A percentile compares a stretch with the other conserved stretches of the same genome.
Conservation (phyloP, 2,888 invertebrate genomes). For the Anoncus sp. region DNA sequence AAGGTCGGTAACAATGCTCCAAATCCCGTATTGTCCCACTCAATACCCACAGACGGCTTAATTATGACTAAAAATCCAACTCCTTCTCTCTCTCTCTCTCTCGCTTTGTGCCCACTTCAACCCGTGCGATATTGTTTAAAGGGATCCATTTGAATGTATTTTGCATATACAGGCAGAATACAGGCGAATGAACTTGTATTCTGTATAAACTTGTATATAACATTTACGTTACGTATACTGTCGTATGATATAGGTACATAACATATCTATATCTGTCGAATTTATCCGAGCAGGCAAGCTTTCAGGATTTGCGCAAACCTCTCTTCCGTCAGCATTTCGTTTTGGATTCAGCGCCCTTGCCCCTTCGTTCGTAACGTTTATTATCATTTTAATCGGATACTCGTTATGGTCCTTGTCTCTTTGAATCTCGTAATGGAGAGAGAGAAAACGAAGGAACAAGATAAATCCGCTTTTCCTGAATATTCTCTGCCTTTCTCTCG, state of each 20-base stretch:
- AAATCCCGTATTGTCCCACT: conserved; percentile 79
- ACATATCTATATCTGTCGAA: conserved; percentile 25
- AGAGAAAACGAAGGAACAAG: conserved; percentile 20
- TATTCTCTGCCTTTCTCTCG: conserved; percentile 14
- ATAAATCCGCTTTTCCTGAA: conserved; percentile 44
- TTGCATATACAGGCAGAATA: conserved; percentile 31
- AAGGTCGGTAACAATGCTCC: conserved; percentile 78
- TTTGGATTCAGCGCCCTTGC: background rate
- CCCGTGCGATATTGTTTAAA: conserved; percentile 72
- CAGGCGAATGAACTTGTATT: conserved; percentile 40
- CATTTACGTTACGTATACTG: conserved; percentile 25
- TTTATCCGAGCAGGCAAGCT: conserved; percentile 47
- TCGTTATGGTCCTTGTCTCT: conserved; percentile 36
- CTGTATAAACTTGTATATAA: conserved; percentile 8
- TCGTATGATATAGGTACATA: conserved; percentile 30
- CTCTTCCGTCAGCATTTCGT: conserved; percentile 31
- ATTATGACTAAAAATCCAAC: conserved; percentile 77
- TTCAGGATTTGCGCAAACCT: conserved; percentile 40
- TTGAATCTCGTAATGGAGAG: conserved; percentile 26
- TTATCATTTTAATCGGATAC: conserved; percentile 55
- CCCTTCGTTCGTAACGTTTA: conserved; percentile 16
- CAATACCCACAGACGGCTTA: conserved; percentile 77
- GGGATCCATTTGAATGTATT: conserved; percentile 70
- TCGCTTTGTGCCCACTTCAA: conserved; percentile 19
- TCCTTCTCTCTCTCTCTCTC: conserved; percentile 23